phyloP scores from a whole-genome alignment of 2,797 vertebrate species.

The Rachycentron canadum region DNA sequence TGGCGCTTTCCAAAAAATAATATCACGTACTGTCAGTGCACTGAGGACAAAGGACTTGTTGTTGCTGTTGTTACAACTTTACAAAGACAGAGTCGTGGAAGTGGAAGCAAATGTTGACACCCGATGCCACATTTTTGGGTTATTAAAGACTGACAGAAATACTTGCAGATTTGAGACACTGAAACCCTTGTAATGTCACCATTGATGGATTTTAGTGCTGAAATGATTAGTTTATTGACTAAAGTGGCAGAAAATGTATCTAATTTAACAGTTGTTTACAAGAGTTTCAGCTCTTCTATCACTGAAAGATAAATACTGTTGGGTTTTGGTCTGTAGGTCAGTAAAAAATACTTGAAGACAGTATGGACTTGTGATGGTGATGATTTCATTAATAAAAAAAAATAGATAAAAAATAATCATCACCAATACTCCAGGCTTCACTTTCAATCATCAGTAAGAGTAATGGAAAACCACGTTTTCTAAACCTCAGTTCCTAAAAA shows the following conservation, averaged over 20 bases:
- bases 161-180: not conserved
- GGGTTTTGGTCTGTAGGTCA: too few relatives aligned
- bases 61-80: not conserved
- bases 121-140: not conserved
- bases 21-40: not conserved
- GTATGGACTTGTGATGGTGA: too few relatives aligned
- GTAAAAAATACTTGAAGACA: too few relatives aligned
- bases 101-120: not conserved
- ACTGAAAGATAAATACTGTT: not conserved
- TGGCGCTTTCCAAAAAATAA: slow-evolving; percentile 22
- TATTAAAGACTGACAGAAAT: not conserved
- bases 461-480: not conserved
- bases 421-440: not conserved
- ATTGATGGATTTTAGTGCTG: not conserved
- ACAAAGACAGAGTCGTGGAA: not conserved
- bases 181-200: not conserved
- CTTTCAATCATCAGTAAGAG: not conserved
- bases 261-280: too few relatives aligned
- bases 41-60: not conserved
- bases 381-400: too few relatives aligned
- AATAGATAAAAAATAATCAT: too few relatives aligned
- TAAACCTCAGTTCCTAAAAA: too few relatives aligned
- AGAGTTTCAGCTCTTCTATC: too few relatives aligned
- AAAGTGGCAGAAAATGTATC: not conserved
- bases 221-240: not conserved